A percentile compares a stretch with the other conserved stretches of the same genome.
Conservation (phyloP, 1,140 invertebrate species). For the Holotrichia oblita region DNA sequence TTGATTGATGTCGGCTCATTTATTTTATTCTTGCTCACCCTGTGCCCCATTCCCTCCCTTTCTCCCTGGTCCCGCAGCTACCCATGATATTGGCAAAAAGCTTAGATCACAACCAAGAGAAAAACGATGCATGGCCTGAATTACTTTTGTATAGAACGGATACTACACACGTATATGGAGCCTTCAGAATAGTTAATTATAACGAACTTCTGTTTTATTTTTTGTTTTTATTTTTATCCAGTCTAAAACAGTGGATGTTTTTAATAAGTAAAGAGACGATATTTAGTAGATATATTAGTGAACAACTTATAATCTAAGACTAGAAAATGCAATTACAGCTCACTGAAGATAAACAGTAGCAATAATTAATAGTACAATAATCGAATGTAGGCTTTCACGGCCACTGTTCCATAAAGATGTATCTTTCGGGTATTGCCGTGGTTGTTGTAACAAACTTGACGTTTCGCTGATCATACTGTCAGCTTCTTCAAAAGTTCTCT, state of each 20-base stretch:
- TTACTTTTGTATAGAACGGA: neutral
- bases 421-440: too few relatives aligned
- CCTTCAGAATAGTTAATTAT: neutral
- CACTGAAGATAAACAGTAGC: too few relatives aligned
- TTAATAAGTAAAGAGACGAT: too few relatives aligned
- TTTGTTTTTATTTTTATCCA: neutral
- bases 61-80: neutral
- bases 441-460: too few relatives aligned
- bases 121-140: neutral
- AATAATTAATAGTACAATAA: too few relatives aligned
- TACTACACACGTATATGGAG: neutral
- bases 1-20: slow-evolving; percentile 27
- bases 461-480: too few relatives aligned
- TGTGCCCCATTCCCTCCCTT: neutral
- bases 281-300: too few relatives aligned
- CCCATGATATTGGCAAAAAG: slow-evolving; percentile 23
- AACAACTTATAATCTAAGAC: too few relatives aligned
- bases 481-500: too few relatives aligned
- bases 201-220: neutral
- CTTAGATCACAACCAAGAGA: neutral
- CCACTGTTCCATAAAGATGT: too few relatives aligned
- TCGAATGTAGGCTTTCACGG: too few relatives aligned
- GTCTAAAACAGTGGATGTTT: neutral
- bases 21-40: slow-evolving; percentile 29
- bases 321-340: too few relatives aligned